Evolutionary conservation across 1,140 invertebrate species (phyloP).

Genomic region (Solen grandis): DNA sequence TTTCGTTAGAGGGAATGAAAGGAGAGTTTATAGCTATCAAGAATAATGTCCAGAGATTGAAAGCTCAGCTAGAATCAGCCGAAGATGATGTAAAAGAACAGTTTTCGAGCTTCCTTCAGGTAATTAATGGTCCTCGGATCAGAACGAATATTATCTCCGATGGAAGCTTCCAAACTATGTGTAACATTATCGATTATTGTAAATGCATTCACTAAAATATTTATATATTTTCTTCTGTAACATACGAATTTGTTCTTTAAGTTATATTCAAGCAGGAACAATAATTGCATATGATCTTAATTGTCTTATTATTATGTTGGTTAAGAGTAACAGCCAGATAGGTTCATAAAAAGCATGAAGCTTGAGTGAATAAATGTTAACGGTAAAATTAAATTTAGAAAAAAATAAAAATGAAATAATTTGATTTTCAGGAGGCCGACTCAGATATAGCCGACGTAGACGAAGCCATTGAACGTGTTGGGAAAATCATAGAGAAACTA

Average conservation of each 20-base stretch:
- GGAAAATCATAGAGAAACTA: constrained; percentile 81
- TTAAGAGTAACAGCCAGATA: too few species aligned
- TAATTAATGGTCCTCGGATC: too few species aligned
- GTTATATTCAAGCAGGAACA: too few species aligned
- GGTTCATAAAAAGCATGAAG: too few species aligned
- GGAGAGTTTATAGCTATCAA: constrained; percentile 93
- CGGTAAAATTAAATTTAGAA: too few species aligned
- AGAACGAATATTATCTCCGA: too few species aligned
- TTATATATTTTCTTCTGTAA: background rate
- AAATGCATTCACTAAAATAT: background rate
- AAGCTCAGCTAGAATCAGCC: constrained; percentile 89
- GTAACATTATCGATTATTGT: background rate
- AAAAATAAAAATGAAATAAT: too few species aligned
- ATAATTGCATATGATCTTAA: too few species aligned
- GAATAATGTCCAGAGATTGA: constrained; percentile 89
- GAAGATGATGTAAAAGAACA: constrained; percentile 92
- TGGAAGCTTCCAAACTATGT: background rate
- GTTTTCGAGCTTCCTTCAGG: constrained; percentile 93
- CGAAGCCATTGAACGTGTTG: constrained; percentile 90
- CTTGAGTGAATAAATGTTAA: too few species aligned
- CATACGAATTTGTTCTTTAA: too few species aligned
- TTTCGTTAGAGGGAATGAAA: constrained; percentile 94
- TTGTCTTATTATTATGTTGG: too few species aligned
- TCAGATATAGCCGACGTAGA: constrained; percentile 91
- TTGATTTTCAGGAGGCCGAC: constrained; percentile 87